phyloP scores from a whole-genome alignment of 2,113 vertebrate genomes.

The Monopterus albus region DNA sequence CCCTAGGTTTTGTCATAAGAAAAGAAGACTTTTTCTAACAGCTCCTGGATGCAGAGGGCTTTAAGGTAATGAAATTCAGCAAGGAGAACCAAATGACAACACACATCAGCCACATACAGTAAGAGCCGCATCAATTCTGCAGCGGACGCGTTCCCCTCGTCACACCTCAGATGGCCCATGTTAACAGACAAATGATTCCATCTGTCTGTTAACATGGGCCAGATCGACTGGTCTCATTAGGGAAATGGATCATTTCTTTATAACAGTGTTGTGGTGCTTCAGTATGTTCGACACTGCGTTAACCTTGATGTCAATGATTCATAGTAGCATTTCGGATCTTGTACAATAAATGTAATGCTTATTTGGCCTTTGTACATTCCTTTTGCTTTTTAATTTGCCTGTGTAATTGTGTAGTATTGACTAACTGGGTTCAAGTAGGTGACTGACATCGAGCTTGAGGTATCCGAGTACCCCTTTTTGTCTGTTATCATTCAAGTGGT shows the following conservation, averaged over 20 bases:
- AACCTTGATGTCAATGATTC: constrained; percentile 10
- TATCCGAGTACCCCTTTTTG: not conserved
- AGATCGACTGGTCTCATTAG: not conserved
- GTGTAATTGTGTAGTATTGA: constrained; percentile 17
- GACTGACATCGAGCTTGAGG: not conserved
- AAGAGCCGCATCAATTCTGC: not conserved
- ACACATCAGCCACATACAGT: constrained; percentile 24
- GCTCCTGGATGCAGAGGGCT: constrained; percentile 45
- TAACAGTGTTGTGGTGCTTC: constrained; percentile 41
- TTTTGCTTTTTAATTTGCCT: constrained; percentile 22
- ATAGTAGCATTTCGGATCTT: constrained; percentile 26
- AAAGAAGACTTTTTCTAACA: constrained; percentile 60
- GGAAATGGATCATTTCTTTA: not conserved
- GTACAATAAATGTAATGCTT: constrained; percentile 55
- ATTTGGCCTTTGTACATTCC: constrained; percentile 26
- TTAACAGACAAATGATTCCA: too few species aligned
- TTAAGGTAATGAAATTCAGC: constrained; percentile 38
- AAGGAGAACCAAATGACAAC: constrained; percentile 40
- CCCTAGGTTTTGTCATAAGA: constrained; percentile 62
- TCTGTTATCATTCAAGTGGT: constrained; percentile 27
- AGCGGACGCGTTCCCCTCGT: not conserved
- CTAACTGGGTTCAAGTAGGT: not conserved
- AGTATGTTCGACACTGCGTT: constrained; percentile 34
- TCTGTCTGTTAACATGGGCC: not conserved
- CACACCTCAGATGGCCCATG: constrained; percentile 1